A percentile compares a stretch with the other conserved stretches of the same genome.
Evolutionary conservation across 2,797 vertebrate genomes (phyloP).

Genomic region (Prunella strophiata): DNA sequence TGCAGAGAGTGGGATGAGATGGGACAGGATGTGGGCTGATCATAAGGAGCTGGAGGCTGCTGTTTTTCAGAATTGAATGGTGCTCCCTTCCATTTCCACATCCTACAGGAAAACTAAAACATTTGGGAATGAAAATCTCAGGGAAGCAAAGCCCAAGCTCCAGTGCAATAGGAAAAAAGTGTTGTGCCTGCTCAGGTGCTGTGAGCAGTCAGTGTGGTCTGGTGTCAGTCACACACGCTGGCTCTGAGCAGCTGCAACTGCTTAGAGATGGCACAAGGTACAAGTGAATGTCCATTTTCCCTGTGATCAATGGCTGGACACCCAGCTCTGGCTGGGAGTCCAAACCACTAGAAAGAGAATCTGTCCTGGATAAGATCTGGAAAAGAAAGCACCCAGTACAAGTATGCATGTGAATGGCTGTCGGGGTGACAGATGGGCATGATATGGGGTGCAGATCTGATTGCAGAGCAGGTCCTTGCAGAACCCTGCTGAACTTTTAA

Average conservation of each 20-base stretch:
- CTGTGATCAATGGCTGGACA: rapidly evolving
- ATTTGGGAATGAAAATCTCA: background rate
- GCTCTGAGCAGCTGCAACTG: background rate
- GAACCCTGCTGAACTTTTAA: background rate
- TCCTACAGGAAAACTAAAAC: background rate
- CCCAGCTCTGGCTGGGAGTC: background rate
- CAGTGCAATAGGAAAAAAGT: background rate
- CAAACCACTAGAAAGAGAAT: background rate
- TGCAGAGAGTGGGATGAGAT: background rate
- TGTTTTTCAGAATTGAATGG: background rate
- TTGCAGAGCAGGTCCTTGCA: background rate
- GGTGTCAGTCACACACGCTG: background rate
- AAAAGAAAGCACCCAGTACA: background rate
- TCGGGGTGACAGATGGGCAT: background rate
- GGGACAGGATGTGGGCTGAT: background rate
- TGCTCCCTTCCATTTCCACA: background rate
- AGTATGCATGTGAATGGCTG: rapidly evolving
- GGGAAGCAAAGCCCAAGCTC: background rate
- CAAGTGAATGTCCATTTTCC: background rate
- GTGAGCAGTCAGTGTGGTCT: background rate
- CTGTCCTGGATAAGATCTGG: background rate
- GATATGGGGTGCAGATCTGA: background rate
- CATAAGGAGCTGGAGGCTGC: background rate
- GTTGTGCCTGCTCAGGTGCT: background rate
- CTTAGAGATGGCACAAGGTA: background rate